Evolutionary conservation across 2,888 invertebrate genomes (phyloP), one percentile per base, ranked within the genome.

Genomic region (Escarpia spicata): DNA sequence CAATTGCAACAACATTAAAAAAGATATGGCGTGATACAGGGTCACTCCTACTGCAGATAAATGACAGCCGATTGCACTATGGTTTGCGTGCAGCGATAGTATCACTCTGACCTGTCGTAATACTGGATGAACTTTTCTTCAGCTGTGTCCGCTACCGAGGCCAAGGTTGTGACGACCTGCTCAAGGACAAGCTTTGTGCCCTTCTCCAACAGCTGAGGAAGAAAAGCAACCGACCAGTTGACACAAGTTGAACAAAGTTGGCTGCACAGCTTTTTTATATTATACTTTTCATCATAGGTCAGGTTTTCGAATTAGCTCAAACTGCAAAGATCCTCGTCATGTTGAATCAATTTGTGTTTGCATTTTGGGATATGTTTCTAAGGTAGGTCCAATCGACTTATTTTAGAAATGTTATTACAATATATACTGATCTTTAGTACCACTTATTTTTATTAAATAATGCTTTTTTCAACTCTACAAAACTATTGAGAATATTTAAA

Each of bases 81-180:
- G 15, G 45, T 45, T 45, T 44, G 52, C 1, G 26, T 0, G 2
- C 15, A 90, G 15, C 0, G 60, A 26, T 19, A 9, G 3, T 15
- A 1, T 19, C 15, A 4, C 19, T 60, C 58, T 93, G 94, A 97
- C 94, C 98, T 97, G 96, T 99, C 99, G 95, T 99, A 99, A 97
- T 99, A 99, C 3, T 98, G 97, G 10, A 98, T 98, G 96, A 99
- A 99, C 95, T 99, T 98, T 95, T 99, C 98, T 96, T 99, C 99
- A 19, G 99, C 98, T 0, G 99, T 99, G 96, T 99, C 99, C 1
- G 99, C 99, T 0, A 99, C 99, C 0, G 99, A 99, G 12, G 99
- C 99, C 94, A 99, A 98, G 6, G 99, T 99, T 0, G 99, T 99
- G n/a, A 99, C 99, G 92, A 99, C 98, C 97, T 99, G 99, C 97